Conservation (phyloP, 2,888 invertebrate species). For the Zhuqinia jingwanae region DNA sequence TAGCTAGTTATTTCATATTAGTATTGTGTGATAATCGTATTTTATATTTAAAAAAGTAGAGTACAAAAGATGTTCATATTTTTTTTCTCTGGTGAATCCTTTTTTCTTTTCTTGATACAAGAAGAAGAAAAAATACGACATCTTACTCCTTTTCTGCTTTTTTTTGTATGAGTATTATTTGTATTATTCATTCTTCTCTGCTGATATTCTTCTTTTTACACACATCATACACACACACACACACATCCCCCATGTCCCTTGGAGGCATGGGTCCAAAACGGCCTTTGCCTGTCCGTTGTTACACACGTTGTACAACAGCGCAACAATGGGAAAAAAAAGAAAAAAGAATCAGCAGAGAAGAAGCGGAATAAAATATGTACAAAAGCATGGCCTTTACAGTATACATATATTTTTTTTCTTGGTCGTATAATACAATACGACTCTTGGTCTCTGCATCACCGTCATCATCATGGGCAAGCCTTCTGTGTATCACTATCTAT, state of each 20-base stretch:
- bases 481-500: background rate
- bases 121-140: conserved; percentile 30
- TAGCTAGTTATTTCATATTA: conserved; percentile 49
- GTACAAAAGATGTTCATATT: conserved; percentile 23
- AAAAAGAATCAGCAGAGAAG: conserved; percentile 8
- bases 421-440: no score
- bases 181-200: conserved; percentile 28
- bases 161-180: background rate
- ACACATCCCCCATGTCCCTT: conserved; percentile 54
- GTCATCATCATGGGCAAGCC: conserved; percentile 9
- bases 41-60: conserved; percentile 41
- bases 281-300: background rate
- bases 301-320: background rate
- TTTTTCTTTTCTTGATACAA: conserved; percentile 15
- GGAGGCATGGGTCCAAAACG: conserved; percentile 48
- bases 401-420: conserved; percentile 27
- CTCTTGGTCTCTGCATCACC: background rate
- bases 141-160: conserved; percentile 17
- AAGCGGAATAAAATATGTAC: background rate
- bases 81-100: conserved; percentile 46
- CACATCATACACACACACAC: no score
- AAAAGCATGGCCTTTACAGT: conserved; percentile 53
- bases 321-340: conserved; percentile 13
- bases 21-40: conserved; percentile 16
- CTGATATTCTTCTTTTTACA: conserved; percentile 22